Base-by-base conservation (phyloP, 2,113 vertebrate species). In the Hippocampus mohnikei region DNA sequence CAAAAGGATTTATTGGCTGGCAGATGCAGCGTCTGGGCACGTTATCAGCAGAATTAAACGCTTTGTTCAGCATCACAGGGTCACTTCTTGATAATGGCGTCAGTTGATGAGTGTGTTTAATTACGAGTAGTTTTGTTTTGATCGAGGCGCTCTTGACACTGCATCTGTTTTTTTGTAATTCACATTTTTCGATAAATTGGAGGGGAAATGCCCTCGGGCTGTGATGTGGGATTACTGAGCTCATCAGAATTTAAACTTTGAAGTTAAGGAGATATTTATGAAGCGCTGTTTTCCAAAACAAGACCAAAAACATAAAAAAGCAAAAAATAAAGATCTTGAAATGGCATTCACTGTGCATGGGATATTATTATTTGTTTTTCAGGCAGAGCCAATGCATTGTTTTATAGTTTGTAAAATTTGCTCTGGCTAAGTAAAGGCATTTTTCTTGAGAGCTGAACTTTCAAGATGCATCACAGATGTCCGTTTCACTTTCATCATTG, bases 121-220 rank as follows among this genome's bases (percentile, higher is more conserved):
- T 18, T 8, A 33, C 27, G 0, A 8, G 21, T 37, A 16, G 20
- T 37, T 74, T 18, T 12, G 15, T 25, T 33, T 5, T 13, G 50
- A 65, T 13, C 44, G 5, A 40, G 11, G 27, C 9, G 21, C 48
- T 29, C 44, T 44, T 2, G n/a, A 63, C 20, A 15, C 61, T 46
- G 44, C 42, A 52, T 53, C 48, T 69, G 65, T 72, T 72, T 75
- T 27, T 74, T 69, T 23, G 62, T 27, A 55, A 76, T 71, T n/a
- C 8, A 44, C 71, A 66, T 77, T 72, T 65, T 55, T 76, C 65
- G 40, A 33, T 44, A 10, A 60, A 16, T 60, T 70, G 66, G 2
- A 37, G 4, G 9, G 16, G 59, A 33, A 66, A 53, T n/a, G 23
- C 4, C 25, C 21, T 41, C 20, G n/a, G 60, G 2, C 60, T 65